Evolutionary conservation across 2,113 vertebrate genomes (phyloP).

Genomic region (Motacilla tschutschensis): DNA sequence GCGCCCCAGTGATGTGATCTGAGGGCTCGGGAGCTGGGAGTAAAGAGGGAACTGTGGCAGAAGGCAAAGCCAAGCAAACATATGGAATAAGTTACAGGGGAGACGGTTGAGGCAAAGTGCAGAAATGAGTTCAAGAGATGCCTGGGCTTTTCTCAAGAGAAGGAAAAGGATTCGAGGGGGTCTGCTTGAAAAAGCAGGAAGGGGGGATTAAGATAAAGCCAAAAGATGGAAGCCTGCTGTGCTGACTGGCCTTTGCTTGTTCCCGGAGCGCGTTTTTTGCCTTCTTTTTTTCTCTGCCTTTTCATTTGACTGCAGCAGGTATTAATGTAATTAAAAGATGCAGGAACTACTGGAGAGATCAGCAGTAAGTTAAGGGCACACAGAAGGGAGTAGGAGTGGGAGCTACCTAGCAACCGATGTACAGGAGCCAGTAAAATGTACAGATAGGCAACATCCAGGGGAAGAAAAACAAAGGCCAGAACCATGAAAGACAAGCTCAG

Average conservation of each 20-base stretch:
- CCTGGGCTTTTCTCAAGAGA: constrained; percentile 39
- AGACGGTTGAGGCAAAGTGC: constrained; percentile 31
- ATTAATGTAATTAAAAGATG: constrained; percentile 46
- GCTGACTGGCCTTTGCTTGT: constrained; percentile 31
- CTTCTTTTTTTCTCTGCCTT: background rate
- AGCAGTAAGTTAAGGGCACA: background rate
- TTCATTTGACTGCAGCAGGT: constrained; percentile 21
- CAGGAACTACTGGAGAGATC: constrained; percentile 30
- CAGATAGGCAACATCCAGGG: background rate
- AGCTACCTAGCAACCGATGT: constrained; percentile 62
- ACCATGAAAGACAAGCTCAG: background rate
- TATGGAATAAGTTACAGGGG: constrained; percentile 57
- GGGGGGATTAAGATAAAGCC: constrained; percentile 47
- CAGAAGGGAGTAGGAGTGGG: constrained; percentile 42
- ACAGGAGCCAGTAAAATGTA: constrained; percentile 49
- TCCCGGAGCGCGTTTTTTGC: background rate
- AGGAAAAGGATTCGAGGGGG: constrained; percentile 46
- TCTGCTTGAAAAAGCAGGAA: constrained; percentile 53
- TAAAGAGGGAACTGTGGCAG: background rate
- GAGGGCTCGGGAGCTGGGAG: constrained; percentile 26
- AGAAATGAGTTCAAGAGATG: constrained; percentile 46
- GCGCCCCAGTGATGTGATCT: constrained; percentile 22
- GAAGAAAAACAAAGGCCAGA: background rate
- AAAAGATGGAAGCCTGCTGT: constrained; percentile 31
- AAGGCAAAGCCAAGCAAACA: constrained; percentile 51